Conservation (phyloP, 2,113 vertebrate species). For the Antechinus flavipes region DNA sequence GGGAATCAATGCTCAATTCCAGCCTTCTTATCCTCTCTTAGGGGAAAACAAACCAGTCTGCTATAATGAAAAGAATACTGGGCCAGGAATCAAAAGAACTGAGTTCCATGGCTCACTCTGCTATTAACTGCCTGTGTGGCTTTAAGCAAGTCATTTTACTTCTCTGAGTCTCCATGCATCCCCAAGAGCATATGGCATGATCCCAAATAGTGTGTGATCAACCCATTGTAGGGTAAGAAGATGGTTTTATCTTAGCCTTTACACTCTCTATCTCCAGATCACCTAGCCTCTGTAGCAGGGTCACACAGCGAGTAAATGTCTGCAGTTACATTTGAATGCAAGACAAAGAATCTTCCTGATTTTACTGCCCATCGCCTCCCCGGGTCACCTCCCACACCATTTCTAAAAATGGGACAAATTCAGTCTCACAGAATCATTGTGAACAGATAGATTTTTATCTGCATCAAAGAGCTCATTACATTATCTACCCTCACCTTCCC, state of each 20-base stretch:
- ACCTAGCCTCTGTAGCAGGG: neutral
- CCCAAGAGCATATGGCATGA: neutral
- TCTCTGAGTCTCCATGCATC: neutral
- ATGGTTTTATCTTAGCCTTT: neutral
- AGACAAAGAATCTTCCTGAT: too few species aligned
- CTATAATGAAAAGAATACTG: neutral
- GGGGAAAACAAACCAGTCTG: too few species aligned
- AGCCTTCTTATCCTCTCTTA: conserved; percentile 18
- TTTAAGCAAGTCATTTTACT: neutral
- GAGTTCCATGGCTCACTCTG: neutral
- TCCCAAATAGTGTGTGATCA: neutral
- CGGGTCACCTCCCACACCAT: neutral
- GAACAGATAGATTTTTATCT: neutral
- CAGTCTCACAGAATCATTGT: neutral
- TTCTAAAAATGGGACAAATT: neutral
- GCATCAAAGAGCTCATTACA: neutral
- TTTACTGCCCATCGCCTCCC: neutral
- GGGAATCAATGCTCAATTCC: conserved; percentile 64
- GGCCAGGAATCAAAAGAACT: neutral
- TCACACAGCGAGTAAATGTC: too few species aligned
- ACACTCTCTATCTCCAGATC: neutral
- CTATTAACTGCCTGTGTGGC: neutral
- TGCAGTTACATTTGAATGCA: too few species aligned
- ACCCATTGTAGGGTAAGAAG: neutral
- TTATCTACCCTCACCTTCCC: neutral